Conservation (phyloP, 1,140 invertebrate genomes). For the Leptinotarsa undecemlineata region DNA sequence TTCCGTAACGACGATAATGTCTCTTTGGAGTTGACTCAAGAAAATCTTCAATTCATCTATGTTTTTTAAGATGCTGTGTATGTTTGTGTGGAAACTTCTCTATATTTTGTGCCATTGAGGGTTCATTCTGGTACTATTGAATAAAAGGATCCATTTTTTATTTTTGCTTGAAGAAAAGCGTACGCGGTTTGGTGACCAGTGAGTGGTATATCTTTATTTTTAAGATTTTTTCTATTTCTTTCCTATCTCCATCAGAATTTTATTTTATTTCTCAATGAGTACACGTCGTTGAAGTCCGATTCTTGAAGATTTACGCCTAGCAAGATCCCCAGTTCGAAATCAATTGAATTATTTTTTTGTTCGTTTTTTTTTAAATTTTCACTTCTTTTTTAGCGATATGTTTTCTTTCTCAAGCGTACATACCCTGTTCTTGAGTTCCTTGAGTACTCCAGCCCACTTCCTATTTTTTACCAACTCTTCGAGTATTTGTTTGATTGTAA, state of each 20-base stretch:
- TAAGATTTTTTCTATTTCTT: not conserved
- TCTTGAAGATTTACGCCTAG: not conserved
- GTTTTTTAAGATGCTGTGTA: too few relatives aligned
- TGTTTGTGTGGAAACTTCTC: not conserved
- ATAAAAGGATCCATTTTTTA: not conserved
- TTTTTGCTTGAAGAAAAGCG: not conserved
- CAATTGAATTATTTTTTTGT: not conserved
- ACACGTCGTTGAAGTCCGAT: not conserved
- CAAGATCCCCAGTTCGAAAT: not conserved
- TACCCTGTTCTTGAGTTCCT: slow-evolving; percentile 1
- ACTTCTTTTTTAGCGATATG: not conserved
- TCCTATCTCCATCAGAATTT: not conserved
- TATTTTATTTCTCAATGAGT: not conserved
- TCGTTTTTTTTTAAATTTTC: not conserved
- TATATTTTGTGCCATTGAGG: not conserved
- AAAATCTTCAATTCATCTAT: too few relatives aligned
- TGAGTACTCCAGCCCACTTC: slow-evolving; percentile 1
- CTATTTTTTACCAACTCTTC: not conserved
- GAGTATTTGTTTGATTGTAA: not conserved
- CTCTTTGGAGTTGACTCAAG: too few relatives aligned
- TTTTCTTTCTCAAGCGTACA: not conserved
- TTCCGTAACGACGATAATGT: too few relatives aligned
- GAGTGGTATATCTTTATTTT: not conserved
- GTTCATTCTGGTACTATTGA: not conserved
- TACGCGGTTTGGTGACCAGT: not conserved